phyloP scores from a whole-genome alignment of 2,113 vertebrate genomes.

The Lagenorhynchus albirostris region DNA sequence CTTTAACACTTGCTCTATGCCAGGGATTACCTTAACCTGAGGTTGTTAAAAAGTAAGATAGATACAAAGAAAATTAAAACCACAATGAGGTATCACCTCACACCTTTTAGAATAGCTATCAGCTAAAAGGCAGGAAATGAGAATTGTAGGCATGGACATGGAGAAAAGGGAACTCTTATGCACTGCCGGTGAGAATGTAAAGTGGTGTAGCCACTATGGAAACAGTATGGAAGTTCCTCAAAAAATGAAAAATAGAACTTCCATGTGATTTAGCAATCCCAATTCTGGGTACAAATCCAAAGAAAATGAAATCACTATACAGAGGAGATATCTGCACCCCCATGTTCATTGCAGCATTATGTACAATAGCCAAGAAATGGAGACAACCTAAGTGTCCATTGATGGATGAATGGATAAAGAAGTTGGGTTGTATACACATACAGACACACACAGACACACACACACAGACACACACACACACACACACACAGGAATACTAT shows the following conservation, averaged over 20 bases:
- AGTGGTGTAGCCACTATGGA: not conserved
- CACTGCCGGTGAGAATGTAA: not conserved
- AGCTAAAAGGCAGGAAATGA: not conserved
- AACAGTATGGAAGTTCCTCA: not conserved
- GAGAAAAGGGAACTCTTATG: not conserved
- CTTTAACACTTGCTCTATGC: not conserved
- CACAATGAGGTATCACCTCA: not conserved
- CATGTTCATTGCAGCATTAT: not conserved
- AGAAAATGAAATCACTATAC: not conserved
- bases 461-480: not conserved
- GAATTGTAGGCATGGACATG: not conserved
- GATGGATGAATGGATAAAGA: not conserved
- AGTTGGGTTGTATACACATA: not conserved
- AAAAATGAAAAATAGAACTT: not conserved
- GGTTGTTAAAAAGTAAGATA: not conserved
- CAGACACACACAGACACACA: not conserved
- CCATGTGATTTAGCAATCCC: not conserved
- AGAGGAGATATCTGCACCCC: not conserved
- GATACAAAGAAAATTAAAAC: not conserved
- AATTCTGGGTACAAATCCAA: not conserved
- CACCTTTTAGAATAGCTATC: not conserved
- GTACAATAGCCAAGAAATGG: not conserved
- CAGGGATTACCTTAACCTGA: not conserved
- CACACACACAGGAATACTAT: not conserved
- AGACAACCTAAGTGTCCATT: not conserved